Percentiles rank a stretch among this genome's conserved stretches.
These are phyloP conservation scores for Diorhabda carinulata DNA, from an alignment of 1,140 invertebrate genomes.

Conservation along the genomic window DNA sequence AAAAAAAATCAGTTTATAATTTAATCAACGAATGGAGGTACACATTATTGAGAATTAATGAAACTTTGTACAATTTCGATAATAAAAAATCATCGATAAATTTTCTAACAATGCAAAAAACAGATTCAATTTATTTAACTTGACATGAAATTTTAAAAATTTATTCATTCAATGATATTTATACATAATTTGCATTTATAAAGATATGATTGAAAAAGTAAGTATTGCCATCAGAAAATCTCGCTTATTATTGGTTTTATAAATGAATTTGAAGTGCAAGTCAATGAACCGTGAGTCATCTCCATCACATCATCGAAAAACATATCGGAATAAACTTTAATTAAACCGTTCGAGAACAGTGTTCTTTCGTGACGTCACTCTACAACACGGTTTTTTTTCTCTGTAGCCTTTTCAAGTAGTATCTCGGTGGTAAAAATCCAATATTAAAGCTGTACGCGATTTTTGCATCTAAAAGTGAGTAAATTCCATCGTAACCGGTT, in stretches of 20 bases:
- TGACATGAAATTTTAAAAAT: too few relatives aligned
- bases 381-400: neutral
- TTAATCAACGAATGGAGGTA: too few relatives aligned
- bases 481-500: conserved; percentile 24
- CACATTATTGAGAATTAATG: too few relatives aligned
- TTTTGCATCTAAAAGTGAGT: conserved; percentile 22
- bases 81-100: too few relatives aligned
- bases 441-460: conserved; percentile 19
- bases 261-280: neutral
- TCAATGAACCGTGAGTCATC: neutral
- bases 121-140: too few relatives aligned
- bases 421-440: conserved; percentile 8
- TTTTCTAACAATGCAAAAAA: too few relatives aligned
- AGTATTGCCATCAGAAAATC: too few relatives aligned
- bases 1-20: too few relatives aligned
- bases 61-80: too few relatives aligned
- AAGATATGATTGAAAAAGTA: too few relatives aligned
- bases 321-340: conserved; percentile 8
- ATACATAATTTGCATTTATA: too few relatives aligned
- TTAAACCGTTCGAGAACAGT: conserved; percentile 11
- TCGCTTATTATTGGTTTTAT: neutral
- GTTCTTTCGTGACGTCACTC: conserved; percentile 10
- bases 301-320: neutral
- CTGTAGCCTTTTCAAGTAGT: conserved; percentile 10
- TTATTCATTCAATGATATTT: too few relatives aligned